A percentile compares a stretch with the other conserved stretches of the same genome.
Conservation (phyloP, 2,113 vertebrate species). For the Cercopithecus mona region DNA sequence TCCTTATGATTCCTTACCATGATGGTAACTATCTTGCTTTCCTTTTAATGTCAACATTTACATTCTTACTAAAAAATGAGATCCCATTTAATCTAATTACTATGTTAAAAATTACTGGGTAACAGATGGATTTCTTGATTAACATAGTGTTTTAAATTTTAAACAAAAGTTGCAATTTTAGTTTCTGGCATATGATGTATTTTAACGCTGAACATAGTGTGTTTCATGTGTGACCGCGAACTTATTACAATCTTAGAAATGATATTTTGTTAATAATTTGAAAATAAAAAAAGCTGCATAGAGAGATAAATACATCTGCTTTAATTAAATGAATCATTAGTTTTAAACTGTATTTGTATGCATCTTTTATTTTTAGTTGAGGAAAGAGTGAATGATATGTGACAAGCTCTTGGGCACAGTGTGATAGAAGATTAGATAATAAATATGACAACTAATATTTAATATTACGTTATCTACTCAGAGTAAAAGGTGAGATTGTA, state of each 20-base stretch:
- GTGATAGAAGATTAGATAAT: background rate
- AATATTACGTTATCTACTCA: background rate
- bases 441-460: background rate
- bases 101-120: background rate
- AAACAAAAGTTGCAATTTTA: constrained; percentile 20
- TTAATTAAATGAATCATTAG: background rate
- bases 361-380: constrained; percentile 3
- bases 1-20: background rate
- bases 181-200: background rate
- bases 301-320: background rate
- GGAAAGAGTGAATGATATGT: background rate
- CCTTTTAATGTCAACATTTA: constrained; percentile 23
- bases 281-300: background rate
- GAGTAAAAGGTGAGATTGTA: background rate
- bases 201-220: background rate
- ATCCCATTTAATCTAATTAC: constrained; percentile 17
- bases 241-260: background rate
- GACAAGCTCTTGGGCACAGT: background rate
- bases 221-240: background rate
- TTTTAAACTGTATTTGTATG: background rate
- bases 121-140: constrained; percentile 37
- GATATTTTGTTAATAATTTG: background rate
- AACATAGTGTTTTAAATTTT: constrained; percentile 15
- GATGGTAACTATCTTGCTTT: background rate
- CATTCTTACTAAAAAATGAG: background rate